A percentile compares a stretch with the other conserved stretches of the same genome.
phyloP scores from a whole-genome alignment of 1,140 invertebrate genomes.

The Leptopilina boulardi region DNA sequence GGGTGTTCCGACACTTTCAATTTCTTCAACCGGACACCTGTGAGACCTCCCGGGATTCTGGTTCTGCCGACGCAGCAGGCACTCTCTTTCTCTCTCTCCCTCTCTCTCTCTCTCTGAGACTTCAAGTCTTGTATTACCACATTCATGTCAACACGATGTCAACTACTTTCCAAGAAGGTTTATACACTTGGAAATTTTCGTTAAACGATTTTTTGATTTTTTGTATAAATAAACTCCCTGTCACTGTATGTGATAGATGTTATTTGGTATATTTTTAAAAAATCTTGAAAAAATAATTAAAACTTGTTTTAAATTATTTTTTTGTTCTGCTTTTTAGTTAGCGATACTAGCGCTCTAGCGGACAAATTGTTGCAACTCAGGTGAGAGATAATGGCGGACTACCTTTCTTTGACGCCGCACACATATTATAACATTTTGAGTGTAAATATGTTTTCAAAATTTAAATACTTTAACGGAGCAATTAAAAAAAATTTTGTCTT shows the following conservation, averaged over 20 bases:
- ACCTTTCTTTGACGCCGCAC: no score
- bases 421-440: no score
- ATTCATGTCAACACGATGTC: conserved; percentile 27
- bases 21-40: conserved; percentile 28
- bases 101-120: conserved; percentile 13
- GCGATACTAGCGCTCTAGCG: no score
- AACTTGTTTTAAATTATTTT: no score
- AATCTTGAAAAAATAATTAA: no score
- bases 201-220: conserved; percentile 17
- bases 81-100: neutral
- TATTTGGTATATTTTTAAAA: neutral
- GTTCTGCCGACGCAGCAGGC: conserved; percentile 30
- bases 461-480: no score
- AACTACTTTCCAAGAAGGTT: conserved; percentile 19
- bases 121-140: conserved; percentile 25
- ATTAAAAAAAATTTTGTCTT: no score
- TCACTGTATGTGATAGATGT: neutral
- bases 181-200: conserved; percentile 15
- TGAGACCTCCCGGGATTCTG: conserved; percentile 30
- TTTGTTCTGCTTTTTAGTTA: no score
- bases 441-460: no score
- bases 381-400: no score
- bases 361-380: no score
- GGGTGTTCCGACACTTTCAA: conserved; percentile 32
- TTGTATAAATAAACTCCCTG: neutral